phyloP scores from a whole-genome alignment of 2,113 vertebrate genomes.

The Eupsittula cactorum region DNA sequence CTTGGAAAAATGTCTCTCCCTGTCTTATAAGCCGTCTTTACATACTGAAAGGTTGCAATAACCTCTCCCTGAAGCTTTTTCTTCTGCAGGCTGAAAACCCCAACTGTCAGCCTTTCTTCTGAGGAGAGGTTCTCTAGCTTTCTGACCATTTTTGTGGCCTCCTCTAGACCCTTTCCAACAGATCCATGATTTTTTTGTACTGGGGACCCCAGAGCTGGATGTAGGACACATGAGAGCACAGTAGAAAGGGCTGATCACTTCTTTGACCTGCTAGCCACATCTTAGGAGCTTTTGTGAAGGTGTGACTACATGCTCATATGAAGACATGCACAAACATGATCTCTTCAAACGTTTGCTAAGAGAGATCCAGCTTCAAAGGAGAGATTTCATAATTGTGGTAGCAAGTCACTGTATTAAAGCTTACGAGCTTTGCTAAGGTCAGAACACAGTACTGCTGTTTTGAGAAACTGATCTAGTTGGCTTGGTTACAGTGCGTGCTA shows the following conservation, averaged over 20 bases:
- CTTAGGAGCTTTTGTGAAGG: not conserved
- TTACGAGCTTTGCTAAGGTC: not conserved
- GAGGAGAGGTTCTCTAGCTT: not conserved
- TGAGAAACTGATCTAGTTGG: not conserved
- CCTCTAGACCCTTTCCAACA: accelerated
- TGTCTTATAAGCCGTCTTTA: not conserved
- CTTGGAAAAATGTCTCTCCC: not conserved
- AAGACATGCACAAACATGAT: not conserved
- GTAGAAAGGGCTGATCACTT: not conserved
- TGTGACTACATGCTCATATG: not conserved
- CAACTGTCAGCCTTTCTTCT: not conserved
- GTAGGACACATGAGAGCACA: accelerated
- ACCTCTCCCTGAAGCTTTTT: not conserved
- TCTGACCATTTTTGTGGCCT: accelerated
- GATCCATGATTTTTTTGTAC: not conserved
- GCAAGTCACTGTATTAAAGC: not conserved
- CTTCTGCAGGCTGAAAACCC: not conserved
- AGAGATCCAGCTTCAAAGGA: not conserved
- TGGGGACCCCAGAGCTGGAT: not conserved
- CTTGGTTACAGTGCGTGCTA: not conserved
- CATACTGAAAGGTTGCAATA: not conserved
- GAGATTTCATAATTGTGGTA: not conserved
- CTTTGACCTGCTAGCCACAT: not conserved
- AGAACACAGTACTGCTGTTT: not conserved
- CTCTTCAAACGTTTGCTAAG: not conserved